Percentiles rank a stretch among this genome's conserved stretches.
These are phyloP conservation scores for Lepisosteus osseus DNA, from an alignment of 2,113 vertebrate genomes.

Conservation along the genomic window DNA sequence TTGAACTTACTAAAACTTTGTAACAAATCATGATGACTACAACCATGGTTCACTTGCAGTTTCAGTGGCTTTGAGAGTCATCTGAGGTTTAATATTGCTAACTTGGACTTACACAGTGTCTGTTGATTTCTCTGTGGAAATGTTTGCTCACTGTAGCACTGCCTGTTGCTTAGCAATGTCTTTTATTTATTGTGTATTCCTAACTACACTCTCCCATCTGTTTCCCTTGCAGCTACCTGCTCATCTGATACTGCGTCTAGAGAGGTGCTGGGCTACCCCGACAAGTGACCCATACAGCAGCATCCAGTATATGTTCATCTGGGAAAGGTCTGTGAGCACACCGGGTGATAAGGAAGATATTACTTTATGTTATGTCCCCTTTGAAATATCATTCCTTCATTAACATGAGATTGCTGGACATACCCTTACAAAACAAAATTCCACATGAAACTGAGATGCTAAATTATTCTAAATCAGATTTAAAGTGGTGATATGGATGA, in stretches of 20 bases:
- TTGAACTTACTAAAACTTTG: no score
- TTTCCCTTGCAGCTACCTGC: conserved; percentile 51
- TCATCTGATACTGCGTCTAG: conserved; percentile 59
- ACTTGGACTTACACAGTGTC: conserved; percentile 2
- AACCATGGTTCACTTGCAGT: not conserved
- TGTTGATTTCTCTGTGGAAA: conserved; percentile 13
- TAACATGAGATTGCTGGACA: no score
- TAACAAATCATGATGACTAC: no score
- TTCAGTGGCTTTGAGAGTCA: not conserved
- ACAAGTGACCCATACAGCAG: conserved; percentile 44
- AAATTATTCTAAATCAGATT: no score
- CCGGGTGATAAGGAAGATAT: no score
- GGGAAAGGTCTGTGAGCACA: not conserved
- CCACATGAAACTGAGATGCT: no score
- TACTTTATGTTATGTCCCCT: no score
- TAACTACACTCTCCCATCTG: not conserved
- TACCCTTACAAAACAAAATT: no score
- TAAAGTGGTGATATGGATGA: no score
- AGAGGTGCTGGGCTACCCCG: conserved; percentile 70
- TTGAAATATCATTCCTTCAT: no score
- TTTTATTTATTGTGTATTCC: not conserved
- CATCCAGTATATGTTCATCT: not conserved
- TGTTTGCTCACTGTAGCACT: not conserved
- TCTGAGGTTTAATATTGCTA: conserved; percentile 4
- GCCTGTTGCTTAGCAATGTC: conserved; percentile 17